These are phyloP conservation scores for Thera obeliscata DNA, from an alignment of 2,888 invertebrate genomes.

Conservation along the genomic window DNA sequence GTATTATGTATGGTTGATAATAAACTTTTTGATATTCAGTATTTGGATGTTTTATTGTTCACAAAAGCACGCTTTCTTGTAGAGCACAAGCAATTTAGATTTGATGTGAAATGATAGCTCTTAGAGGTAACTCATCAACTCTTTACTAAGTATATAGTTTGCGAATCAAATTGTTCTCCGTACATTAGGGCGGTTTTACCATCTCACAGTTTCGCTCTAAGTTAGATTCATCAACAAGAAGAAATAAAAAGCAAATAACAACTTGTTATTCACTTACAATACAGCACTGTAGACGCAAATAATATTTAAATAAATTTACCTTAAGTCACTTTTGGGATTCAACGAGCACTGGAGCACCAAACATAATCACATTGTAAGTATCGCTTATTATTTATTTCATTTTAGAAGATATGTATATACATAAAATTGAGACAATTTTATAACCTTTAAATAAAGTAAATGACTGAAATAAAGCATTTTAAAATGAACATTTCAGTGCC, in stretches of 20 bases:
- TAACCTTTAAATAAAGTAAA: too few species aligned
- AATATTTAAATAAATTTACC: background rate
- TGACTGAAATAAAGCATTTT: background rate
- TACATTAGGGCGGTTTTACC: too few species aligned
- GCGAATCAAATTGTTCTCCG: too few species aligned
- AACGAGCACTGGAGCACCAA: conserved; percentile 3
- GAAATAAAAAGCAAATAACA: background rate
- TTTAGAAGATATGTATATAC: too few species aligned
- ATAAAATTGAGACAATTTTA: too few species aligned
- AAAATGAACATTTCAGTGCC: conserved; percentile 47
- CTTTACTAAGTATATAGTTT: too few species aligned
- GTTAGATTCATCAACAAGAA: too few species aligned
- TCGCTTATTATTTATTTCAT: background rate
- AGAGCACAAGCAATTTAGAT: conserved; percentile 8
- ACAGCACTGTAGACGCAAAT: conserved; percentile 4
- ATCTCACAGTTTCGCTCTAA: too few species aligned
- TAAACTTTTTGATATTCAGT: conserved; percentile 76
- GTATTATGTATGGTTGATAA: conserved; percentile 70
- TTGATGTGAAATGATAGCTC: background rate
- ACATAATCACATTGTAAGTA: conserved; percentile 4
- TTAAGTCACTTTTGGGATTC: background rate
- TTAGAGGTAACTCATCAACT: too few species aligned
- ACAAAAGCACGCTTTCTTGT: conserved; percentile 38
- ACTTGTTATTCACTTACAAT: background rate
- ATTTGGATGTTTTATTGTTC: conserved; percentile 50